phyloP scores from a whole-genome alignment of 92 coral and sea anemone genomes.

The Epizoanthus scotinus region DNA sequence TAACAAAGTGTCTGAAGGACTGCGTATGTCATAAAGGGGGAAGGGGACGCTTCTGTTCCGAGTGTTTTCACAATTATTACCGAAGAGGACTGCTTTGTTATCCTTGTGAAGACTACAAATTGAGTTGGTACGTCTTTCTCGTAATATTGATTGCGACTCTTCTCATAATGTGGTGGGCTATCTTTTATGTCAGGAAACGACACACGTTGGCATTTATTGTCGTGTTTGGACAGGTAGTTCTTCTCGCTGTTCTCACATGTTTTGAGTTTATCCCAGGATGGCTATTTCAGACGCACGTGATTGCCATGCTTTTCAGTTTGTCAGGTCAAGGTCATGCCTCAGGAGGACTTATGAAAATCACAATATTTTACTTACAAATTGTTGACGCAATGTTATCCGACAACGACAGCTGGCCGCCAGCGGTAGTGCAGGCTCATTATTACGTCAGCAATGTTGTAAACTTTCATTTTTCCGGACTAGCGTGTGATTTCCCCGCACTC shows the following conservation, averaged over 20 bases:
- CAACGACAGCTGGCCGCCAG: conserved; percentile 62
- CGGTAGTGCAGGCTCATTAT: conserved; percentile 55
- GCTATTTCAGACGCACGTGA: conserved; percentile 60
- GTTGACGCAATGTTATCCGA: conserved; percentile 76
- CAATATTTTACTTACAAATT: conserved; percentile 74
- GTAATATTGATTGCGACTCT: conserved; percentile 45
- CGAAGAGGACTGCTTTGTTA: conserved; percentile 59
- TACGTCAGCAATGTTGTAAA: conserved; percentile 70
- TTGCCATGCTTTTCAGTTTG: conserved; percentile 56
- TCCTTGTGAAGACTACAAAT: conserved; percentile 47
- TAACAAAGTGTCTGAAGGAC: conserved; percentile 46
- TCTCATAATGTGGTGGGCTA: conserved; percentile 50
- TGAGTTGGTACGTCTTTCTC: conserved; percentile 44
- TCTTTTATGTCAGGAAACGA: conserved; percentile 31
- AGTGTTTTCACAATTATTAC: conserved; percentile 53
- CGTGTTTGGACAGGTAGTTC: conserved; percentile 44
- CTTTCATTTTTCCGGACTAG: conserved; percentile 67
- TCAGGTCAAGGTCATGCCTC: conserved; percentile 47
- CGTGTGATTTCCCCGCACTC: conserved; percentile 66
- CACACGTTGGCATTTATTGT: conserved; percentile 47
- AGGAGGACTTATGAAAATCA: conserved; percentile 53
- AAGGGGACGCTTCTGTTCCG: conserved; percentile 63
- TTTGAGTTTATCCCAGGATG: conserved; percentile 63
- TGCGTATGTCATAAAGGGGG: conserved; percentile 60
- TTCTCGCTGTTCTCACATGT: conserved; percentile 47